These are phyloP conservation scores for Irena cyanogastra DNA, from an alignment of 2,113 vertebrate genomes.

Conservation along the genomic window DNA sequence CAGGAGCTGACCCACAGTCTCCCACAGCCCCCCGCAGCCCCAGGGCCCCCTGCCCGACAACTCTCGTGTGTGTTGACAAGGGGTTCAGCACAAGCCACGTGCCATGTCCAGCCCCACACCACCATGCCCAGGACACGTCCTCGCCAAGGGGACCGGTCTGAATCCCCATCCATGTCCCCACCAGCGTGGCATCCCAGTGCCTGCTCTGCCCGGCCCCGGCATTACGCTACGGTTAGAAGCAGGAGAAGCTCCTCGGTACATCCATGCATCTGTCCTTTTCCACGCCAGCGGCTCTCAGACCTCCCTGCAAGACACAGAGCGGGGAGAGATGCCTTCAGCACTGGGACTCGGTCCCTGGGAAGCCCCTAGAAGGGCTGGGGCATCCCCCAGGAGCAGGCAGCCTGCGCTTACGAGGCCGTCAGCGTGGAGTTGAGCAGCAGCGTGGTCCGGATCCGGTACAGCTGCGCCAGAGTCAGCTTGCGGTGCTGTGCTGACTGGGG, in stretches of 20 bases:
- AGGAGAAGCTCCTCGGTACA: background rate
- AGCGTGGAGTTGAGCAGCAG: constrained; percentile 95
- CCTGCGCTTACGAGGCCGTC: constrained; percentile 87
- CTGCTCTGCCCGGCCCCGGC: background rate
- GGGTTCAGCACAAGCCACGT: background rate
- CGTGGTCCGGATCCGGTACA: constrained; percentile 89
- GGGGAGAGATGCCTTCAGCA: background rate
- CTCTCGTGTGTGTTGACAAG: background rate
- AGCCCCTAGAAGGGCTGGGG: background rate
- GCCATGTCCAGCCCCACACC: background rate
- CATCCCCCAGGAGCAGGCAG: fast-evolving
- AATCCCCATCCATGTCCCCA: background rate
- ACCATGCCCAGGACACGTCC: background rate
- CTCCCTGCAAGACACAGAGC: constrained; percentile 26
- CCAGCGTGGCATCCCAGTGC: background rate
- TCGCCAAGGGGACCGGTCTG: background rate
- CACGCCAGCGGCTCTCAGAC: background rate
- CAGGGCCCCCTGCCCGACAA: background rate
- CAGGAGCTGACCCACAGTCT: background rate
- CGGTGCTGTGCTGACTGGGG: constrained; percentile 76
- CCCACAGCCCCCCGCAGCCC: background rate
- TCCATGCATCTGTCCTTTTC: background rate
- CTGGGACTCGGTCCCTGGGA: fast-evolving
- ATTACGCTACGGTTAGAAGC: background rate
- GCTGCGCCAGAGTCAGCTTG: constrained; percentile 88